Conservation (phyloP, 1,140 invertebrate species). For the Episyrphus balteatus region DNA sequence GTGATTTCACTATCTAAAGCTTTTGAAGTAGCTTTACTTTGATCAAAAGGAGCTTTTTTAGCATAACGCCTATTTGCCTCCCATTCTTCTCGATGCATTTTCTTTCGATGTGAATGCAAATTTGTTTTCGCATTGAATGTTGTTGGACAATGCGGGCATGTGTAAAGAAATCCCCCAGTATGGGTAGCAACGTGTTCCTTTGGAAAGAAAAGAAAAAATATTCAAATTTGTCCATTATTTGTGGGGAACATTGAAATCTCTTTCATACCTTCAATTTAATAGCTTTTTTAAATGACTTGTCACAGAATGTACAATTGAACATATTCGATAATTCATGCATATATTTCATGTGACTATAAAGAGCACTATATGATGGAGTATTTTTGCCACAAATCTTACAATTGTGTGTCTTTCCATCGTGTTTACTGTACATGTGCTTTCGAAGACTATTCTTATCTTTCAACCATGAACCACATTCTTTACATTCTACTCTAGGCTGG, state of each 20-base stretch:
- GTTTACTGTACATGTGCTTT: slow-evolving; percentile 27
- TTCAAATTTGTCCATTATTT: no score
- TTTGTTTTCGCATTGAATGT: slow-evolving; percentile 31
- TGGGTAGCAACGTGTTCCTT: slow-evolving; percentile 35
- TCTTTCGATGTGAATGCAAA: slow-evolving; percentile 35
- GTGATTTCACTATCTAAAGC: no score
- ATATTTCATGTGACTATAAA: slow-evolving; percentile 29
- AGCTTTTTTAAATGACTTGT: slow-evolving; percentile 29
- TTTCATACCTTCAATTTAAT: slow-evolving; percentile 17
- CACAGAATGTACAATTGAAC: slow-evolving; percentile 25
- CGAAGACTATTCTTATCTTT: slow-evolving; percentile 31
- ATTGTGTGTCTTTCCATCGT: slow-evolving; percentile 13
- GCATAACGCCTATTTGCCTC: no score
- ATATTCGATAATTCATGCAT: slow-evolving; percentile 21
- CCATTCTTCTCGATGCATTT: slow-evolving; percentile 28
- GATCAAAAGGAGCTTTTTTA: no score
- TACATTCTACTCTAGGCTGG: slow-evolving; percentile 30
- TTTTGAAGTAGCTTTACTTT: no score
- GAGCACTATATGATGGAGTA: slow-evolving; percentile 29
- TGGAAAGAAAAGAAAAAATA: background rate
- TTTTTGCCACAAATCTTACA: slow-evolving; percentile 29
- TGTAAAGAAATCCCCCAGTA: slow-evolving; percentile 31
- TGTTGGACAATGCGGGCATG: slow-evolving; percentile 33
- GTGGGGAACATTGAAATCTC: no score
- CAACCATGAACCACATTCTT: slow-evolving; percentile 33